Conservation (phyloP, 2,888 invertebrate species). For the Callimorpha dominula region DNA sequence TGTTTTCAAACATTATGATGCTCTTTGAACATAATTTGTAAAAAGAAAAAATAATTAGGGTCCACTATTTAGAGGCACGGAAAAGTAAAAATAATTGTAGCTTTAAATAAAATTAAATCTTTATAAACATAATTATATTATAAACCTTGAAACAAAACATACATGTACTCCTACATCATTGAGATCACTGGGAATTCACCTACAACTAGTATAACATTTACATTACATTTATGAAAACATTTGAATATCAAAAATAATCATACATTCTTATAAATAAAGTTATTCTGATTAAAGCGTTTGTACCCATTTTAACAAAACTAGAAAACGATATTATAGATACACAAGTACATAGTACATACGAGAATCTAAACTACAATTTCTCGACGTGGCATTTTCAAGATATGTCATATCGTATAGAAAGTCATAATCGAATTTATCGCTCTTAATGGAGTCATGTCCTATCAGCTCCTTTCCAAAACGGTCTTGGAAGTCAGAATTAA, state of each 20-base stretch:
- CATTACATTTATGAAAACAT: background rate
- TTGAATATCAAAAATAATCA: no score
- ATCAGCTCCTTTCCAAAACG: conserved; percentile 84
- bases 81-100: background rate
- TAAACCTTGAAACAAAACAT: background rate
- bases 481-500: conserved; percentile 86
- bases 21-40: no score
- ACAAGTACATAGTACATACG: background rate
- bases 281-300: background rate
- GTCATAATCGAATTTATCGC: conserved; percentile 77
- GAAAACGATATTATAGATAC: background rate
- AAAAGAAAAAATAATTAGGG: no score
- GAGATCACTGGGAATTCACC: background rate
- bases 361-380: background rate
- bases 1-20: no score
- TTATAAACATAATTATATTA: background rate
- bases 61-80: no score
- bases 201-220: background rate
- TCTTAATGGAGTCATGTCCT: conserved; percentile 69
- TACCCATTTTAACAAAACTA: background rate
- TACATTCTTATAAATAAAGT: background rate
- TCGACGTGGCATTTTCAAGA: conserved; percentile 67
- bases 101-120: background rate
- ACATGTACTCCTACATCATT: background rate
- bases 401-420: conserved; percentile 84